Base-by-base conservation (phyloP, 2,797 vertebrate species). In the Scolopax bukidnonensis region DNA sequence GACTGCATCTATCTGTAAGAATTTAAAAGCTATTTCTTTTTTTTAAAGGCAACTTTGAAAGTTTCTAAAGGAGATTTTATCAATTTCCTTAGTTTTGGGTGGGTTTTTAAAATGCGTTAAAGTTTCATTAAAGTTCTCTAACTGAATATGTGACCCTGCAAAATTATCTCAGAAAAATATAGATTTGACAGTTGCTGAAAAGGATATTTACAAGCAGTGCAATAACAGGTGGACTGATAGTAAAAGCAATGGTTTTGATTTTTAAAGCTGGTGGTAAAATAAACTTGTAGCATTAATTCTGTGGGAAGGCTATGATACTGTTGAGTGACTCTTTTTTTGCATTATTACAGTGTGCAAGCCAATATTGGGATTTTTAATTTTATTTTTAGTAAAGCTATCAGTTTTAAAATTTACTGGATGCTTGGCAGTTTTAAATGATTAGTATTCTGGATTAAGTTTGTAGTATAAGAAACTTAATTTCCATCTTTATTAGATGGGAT, bases 1-100 rank as follows among this genome's bases (percentile, higher is more conserved):
- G 99, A 84, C 98, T 99, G 40, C 98, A 99, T 56, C 54, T 96
- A 84, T 99, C 99, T 17, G 99, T 99, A 98, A 99, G 99, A 98
- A 84, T 61, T 93, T 69, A 36, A 60, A 93, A 83, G 25, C 16
- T 64, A 3, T 50, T 90, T 87, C 40, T 25, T 36, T 89, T 25
- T 80, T 67, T 90, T 45, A 93, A 95, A 92, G 13, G 7, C 56
- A n/a, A 12, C 9, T 92, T 87, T 56, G 28, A 78, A 85, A 50
- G 56, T 63, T 86, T 92, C 78, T 69, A 92, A 76, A 38, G 64
- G 32, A 82, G 16, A 81, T 10, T 73, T 89, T 33, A 60, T 77
- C 48, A 28, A 61, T 85, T 78, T 92, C 36, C 8, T 53, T 36
- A 30, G 9, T 63, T 81, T 47, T 4, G 1, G 10, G 36, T 84